A percentile compares a stretch with the other conserved stretches of the same genome.
These are phyloP conservation scores for Drosophila athabasca DNA, from an alignment of 1,140 invertebrate genomes.

Conservation along the genomic window DNA sequence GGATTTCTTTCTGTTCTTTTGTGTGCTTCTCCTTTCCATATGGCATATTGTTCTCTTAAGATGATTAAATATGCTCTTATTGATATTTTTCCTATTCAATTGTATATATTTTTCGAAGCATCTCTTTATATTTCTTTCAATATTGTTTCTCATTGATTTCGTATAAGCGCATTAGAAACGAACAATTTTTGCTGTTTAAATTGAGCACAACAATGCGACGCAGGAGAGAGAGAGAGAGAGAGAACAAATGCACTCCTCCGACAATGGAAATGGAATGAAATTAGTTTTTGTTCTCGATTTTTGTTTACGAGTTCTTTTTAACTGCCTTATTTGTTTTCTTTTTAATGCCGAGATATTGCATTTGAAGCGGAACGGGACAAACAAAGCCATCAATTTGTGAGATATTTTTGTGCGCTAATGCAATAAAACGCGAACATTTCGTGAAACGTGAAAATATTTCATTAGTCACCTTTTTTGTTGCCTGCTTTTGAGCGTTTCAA, in stretches of 20 bases:
- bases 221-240: too few relatives aligned
- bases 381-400: conserved; percentile 11
- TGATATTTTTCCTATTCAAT: neutral
- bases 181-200: conserved; percentile 9
- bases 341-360: neutral
- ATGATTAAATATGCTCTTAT: neutral
- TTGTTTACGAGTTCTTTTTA: too few relatives aligned
- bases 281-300: neutral
- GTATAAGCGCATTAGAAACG: conserved; percentile 24
- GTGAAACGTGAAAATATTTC: too few relatives aligned
- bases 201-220: neutral
- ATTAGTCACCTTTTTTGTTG: neutral
- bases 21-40: neutral
- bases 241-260: neutral
- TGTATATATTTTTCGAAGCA: conserved; percentile 11
- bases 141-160: conserved; percentile 3
- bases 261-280: neutral
- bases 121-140: conserved; percentile 6
- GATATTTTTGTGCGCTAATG: conserved; percentile 1
- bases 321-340: neutral
- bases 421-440: neutral
- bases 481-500: conserved; percentile 27
- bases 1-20: neutral
- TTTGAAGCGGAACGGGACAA: neutral
- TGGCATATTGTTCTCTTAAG: too few relatives aligned